These are phyloP conservation scores for Oryzias javanicus DNA, from an alignment of 2,113 vertebrate genomes.

Conservation along the genomic window DNA sequence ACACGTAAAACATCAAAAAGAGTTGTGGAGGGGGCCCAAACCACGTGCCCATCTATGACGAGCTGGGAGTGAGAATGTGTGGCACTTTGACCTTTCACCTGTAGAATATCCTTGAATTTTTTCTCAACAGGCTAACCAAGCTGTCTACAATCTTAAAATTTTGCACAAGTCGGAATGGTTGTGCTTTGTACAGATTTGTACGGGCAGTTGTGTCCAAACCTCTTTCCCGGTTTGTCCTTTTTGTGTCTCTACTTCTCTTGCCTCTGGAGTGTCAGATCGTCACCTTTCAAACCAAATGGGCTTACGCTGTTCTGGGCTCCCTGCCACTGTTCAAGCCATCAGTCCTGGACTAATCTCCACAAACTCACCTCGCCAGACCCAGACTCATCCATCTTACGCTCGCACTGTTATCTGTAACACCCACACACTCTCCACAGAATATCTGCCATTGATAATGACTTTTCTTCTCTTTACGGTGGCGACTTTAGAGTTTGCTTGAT, in stretches of 20 bases:
- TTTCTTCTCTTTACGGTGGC: slow-evolving; percentile 41
- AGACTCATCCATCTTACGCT: slow-evolving; percentile 69
- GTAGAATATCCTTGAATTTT: too few relatives aligned
- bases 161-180: too few relatives aligned
- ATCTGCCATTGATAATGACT: slow-evolving; percentile 49
- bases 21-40: too few relatives aligned
- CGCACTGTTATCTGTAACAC: slow-evolving; percentile 41
- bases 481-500: slow-evolving; percentile 15
- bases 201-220: too few relatives aligned
- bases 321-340: slow-evolving; percentile 69
- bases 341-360: slow-evolving; percentile 69
- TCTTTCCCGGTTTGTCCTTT: slow-evolving; percentile 5
- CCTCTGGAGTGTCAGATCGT: slow-evolving; percentile 62
- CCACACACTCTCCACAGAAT: slow-evolving; percentile 29
- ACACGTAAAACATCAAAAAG: too few relatives aligned
- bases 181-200: too few relatives aligned
- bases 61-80: too few relatives aligned
- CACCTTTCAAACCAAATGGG: slow-evolving; percentile 42
- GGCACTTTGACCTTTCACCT: too few relatives aligned
- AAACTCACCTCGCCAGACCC: slow-evolving; percentile 55
- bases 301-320: slow-evolving; percentile 61
- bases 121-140: too few relatives aligned
- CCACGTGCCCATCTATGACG: too few relatives aligned
- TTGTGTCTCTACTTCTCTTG: slow-evolving; percentile 30
- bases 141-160: too few relatives aligned